These are phyloP conservation scores for Hemicrepidius hirtus DNA, from an alignment of 2,888 invertebrate species.

Conservation along the genomic window DNA sequence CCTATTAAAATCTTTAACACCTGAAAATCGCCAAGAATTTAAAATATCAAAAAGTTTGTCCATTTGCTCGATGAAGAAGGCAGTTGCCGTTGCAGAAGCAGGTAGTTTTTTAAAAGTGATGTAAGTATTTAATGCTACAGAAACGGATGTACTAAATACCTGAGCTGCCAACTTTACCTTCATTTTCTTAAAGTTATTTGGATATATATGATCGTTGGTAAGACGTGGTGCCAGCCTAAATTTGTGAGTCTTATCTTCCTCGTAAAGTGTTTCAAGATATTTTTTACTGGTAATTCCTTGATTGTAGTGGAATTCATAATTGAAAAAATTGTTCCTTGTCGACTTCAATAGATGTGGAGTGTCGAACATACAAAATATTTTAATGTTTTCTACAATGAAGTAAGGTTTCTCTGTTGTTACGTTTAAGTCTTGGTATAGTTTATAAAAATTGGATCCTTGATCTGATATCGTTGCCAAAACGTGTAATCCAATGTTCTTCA, in stretches of 20 bases:
- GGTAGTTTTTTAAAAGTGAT: neutral
- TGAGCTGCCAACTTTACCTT: slow-evolving; percentile 52
- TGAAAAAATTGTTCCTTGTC: slow-evolving; percentile 45
- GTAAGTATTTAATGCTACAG: neutral
- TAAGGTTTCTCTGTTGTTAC: slow-evolving; percentile 22
- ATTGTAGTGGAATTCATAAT: slow-evolving; percentile 33
- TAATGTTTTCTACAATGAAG: slow-evolving; percentile 29
- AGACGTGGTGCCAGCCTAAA: slow-evolving; percentile 44
- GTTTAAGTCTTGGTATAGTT: slow-evolving; percentile 28
- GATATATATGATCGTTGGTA: slow-evolving; percentile 46
- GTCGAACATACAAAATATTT: slow-evolving; percentile 49
- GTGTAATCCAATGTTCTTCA: neutral
- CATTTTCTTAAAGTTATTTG: slow-evolving; percentile 49
- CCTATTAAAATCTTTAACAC: no score
- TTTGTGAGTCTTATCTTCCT: slow-evolving; percentile 28
- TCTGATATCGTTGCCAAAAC: slow-evolving; percentile 36
- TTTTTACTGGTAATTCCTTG: slow-evolving; percentile 2
- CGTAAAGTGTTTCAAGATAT: slow-evolving; percentile 40
- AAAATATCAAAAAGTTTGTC: slow-evolving; percentile 56
- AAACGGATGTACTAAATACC: slow-evolving; percentile 49
- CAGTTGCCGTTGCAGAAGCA: neutral
- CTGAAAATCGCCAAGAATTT: slow-evolving; percentile 19
- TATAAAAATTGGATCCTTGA: slow-evolving; percentile 45
- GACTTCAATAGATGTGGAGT: slow-evolving; percentile 48
- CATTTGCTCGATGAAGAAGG: slow-evolving; percentile 33